phyloP scores from a whole-genome alignment of 1,140 invertebrate genomes.

The Bathynomus jamesi region DNA sequence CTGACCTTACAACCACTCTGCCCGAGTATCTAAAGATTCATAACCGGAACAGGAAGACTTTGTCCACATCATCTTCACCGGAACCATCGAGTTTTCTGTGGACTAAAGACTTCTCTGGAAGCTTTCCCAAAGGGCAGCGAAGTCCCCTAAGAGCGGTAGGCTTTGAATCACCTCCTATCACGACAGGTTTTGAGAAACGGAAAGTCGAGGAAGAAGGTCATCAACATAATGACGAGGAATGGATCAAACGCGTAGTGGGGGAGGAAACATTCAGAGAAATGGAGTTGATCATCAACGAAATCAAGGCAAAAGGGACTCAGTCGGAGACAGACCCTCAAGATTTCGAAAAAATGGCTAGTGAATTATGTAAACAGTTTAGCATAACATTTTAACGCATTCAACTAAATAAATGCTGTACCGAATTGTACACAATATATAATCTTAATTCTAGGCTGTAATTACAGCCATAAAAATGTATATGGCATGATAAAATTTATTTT shows the following conservation, averaged over 20 bases:
- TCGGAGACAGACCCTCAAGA: neutral
- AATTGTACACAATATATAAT: too few relatives aligned
- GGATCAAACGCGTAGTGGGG: neutral
- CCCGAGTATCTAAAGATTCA: neutral
- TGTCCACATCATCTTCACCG: neutral
- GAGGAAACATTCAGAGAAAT: neutral
- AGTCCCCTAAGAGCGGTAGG: neutral
- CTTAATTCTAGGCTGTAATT: too few relatives aligned
- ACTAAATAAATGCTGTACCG: too few relatives aligned
- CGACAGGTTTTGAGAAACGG: neutral
- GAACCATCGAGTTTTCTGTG: neutral
- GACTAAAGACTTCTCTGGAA: neutral
- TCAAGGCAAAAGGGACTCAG: neutral
- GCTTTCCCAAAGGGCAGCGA: neutral
- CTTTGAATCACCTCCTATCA: neutral
- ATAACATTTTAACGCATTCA: neutral
- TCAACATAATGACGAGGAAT: neutral
- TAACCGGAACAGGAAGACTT: neutral
- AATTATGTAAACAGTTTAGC: neutral
- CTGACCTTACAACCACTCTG: neutral
- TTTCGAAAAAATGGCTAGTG: neutral
- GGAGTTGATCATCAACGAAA: neutral
- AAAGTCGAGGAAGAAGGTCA: neutral
- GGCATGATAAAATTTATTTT: too few relatives aligned
- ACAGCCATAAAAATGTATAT: too few relatives aligned